phyloP scores from a whole-genome alignment of 2,113 vertebrate genomes.

The Pygoscelis antarcticus region DNA sequence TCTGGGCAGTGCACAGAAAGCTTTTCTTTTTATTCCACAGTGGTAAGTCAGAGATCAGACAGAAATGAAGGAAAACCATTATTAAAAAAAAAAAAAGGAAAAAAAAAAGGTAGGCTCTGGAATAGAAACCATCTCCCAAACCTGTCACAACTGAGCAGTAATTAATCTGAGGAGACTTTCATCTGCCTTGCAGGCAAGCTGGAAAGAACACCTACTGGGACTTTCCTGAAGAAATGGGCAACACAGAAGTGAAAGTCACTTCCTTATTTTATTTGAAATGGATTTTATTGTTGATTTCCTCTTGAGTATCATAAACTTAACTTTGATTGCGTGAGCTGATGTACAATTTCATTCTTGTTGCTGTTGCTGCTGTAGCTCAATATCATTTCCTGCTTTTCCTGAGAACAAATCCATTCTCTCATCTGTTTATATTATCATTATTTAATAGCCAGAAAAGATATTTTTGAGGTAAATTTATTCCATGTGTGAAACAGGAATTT shows the following conservation, averaged over 20 bases:
- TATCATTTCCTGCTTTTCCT: neutral
- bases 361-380: neutral
- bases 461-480: neutral
- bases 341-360: neutral
- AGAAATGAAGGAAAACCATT: conserved; percentile 13
- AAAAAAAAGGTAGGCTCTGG: neutral
- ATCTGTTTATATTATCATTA: neutral
- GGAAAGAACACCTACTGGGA: neutral
- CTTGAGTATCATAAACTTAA: neutral
- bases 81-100: neutral
- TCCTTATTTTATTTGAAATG: neutral
- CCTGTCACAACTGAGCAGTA: conserved; percentile 24
- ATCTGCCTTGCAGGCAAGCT: conserved; percentile 15
- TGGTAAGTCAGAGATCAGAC: conserved; percentile 56
- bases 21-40: conserved; percentile 48
- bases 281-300: conserved; percentile 2
- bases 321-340: neutral
- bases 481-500: neutral
- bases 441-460: neutral
- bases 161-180: conserved; percentile 49
- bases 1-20: conserved; percentile 2
- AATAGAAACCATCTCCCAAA: neutral
- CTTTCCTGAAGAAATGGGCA: conserved; percentile 24
- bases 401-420: neutral
- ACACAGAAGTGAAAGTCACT: neutral